A percentile compares a stretch with the other conserved stretches of the same genome.
Conservation (phyloP, 2,113 vertebrate genomes). For the Struthio camelus region DNA sequence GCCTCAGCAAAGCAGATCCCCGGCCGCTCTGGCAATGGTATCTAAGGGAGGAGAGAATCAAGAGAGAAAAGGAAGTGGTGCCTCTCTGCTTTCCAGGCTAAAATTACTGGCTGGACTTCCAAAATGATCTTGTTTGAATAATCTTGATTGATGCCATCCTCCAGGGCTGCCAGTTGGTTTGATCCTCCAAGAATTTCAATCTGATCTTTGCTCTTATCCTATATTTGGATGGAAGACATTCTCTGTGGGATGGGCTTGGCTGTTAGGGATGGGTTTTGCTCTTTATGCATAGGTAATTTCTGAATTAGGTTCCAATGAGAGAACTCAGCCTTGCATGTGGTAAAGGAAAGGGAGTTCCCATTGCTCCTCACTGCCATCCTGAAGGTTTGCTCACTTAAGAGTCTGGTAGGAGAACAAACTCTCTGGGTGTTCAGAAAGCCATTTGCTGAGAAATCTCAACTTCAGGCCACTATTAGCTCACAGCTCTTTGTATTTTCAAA, state of each 20-base stretch:
- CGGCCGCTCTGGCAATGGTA: background rate
- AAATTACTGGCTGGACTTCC: background rate
- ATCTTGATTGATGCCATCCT: background rate
- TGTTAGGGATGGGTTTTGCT: background rate
- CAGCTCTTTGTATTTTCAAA: background rate
- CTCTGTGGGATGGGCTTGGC: background rate
- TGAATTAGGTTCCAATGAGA: accelerated
- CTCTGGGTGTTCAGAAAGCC: background rate
- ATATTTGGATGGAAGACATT: background rate
- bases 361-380: background rate
- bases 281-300: accelerated
- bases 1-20: background rate
- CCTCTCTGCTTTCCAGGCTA: background rate
- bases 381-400: too few species aligned
- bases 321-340: background rate
- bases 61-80: conserved; percentile 31
- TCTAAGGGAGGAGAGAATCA: background rate
- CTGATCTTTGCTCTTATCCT: background rate
- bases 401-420: background rate
- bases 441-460: background rate
- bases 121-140: background rate
- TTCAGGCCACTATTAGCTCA: background rate
- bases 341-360: background rate
- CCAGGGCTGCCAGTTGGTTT: background rate
- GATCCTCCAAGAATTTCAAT: accelerated